Percentiles rank a stretch among this genome's conserved stretches.
Evolutionary conservation across 2,888 invertebrate species (phyloP).

Genomic region (Neoascia interrupta): DNA sequence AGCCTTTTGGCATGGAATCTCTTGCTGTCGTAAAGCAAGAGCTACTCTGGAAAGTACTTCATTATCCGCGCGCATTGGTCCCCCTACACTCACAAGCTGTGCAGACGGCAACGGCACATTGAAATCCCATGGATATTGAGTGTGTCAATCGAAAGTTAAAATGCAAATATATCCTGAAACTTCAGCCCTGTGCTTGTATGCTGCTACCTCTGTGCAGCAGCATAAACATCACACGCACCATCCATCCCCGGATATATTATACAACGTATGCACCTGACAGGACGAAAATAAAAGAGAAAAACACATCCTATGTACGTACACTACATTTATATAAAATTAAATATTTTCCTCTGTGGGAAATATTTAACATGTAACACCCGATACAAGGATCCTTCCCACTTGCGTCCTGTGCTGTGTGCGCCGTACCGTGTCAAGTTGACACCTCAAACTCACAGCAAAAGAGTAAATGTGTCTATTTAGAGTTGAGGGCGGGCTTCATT

Average conservation of each 20-base stretch:
- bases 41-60: constrained; percentile 37
- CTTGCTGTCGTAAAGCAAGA: too few species aligned
- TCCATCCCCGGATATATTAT: constrained; percentile 3
- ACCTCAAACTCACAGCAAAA: constrained; percentile 16
- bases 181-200: constrained; percentile 21
- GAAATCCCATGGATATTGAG: constrained; percentile 51
- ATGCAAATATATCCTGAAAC: constrained; percentile 39
- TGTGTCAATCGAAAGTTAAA: constrained; percentile 55
- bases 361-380: not conserved
- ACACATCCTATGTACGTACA: too few species aligned
- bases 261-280: constrained; percentile 46
- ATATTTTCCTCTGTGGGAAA: constrained; percentile 9
- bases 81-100: not conserved
- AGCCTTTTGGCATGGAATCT: too few species aligned
- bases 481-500: not conserved
- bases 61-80: constrained; percentile 26
- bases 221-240: not conserved
- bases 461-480: not conserved
- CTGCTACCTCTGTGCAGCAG: not conserved
- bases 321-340: constrained; percentile 14
- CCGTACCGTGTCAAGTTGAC: constrained; percentile 17
- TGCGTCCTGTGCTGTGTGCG: not conserved
- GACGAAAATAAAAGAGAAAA: not conserved
- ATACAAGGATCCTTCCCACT: constrained; percentile 23
- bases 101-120: constrained; percentile 19